Evolutionary conservation across 2,888 invertebrate species (phyloP).

Genomic region (Plebejus argus): DNA sequence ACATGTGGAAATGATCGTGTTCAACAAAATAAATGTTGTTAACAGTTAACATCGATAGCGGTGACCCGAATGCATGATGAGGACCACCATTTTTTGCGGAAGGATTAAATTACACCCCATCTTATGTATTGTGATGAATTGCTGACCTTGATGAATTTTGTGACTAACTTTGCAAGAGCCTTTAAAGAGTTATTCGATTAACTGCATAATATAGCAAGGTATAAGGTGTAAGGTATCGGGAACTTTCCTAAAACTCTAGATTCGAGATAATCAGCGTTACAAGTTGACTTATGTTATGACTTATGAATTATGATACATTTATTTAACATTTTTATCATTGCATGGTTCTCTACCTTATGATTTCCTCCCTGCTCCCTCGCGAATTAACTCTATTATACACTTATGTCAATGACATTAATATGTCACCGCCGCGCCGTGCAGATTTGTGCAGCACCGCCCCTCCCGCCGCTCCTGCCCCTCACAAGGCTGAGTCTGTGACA

Average conservation of each 20-base stretch:
- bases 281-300: no score
- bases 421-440: not conserved
- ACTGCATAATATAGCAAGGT: no score
- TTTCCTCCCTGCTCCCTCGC: constrained; percentile 26
- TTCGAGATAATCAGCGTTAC: not conserved
- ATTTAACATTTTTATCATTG: not conserved
- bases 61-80: not conserved
- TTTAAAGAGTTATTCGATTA: not conserved
- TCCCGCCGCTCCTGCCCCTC: not conserved
- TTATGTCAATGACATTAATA: constrained; percentile 31
- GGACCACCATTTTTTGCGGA: not conserved
- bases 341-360: constrained; percentile 4
- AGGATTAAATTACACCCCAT: not conserved
- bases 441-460: constrained; percentile 15
- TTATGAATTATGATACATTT: not conserved
- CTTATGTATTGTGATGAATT: not conserved
- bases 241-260: not conserved
- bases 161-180: not conserved
- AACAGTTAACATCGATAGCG: not conserved
- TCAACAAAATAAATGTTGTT: constrained; percentile 1
- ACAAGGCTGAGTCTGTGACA: not conserved
- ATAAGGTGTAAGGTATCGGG: no score
- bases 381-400: constrained; percentile 12
- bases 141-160: not conserved
- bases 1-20: not conserved